These are phyloP conservation scores for Magallana ariakensis DNA, from an alignment of 1,140 invertebrate species.

Conservation along the genomic window DNA sequence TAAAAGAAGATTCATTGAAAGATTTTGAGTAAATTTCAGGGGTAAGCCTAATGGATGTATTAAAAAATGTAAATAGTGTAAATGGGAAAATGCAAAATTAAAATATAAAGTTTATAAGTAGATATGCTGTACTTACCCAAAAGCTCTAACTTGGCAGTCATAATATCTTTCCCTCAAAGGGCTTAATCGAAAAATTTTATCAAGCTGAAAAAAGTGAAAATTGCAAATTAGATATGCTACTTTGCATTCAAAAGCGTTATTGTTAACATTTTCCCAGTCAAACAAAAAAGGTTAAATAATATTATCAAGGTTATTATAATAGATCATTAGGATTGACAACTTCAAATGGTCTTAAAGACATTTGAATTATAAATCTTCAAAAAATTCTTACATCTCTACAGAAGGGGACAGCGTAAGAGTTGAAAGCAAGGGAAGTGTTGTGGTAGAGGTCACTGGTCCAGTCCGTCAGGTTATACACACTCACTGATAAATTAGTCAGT, in stretches of 20 bases:
- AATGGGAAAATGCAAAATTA: neutral
- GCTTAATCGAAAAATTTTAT: conserved; percentile 50
- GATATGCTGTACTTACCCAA: conserved; percentile 46
- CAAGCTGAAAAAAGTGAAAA: conserved; percentile 45
- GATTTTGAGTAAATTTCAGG: too few species aligned
- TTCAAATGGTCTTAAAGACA: too few species aligned
- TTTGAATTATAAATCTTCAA: neutral
- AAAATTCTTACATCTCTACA: conserved; percentile 53
- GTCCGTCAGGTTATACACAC: conserved; percentile 52
- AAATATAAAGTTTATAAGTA: neutral
- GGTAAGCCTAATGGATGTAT: too few species aligned
- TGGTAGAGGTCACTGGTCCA: conserved; percentile 50
- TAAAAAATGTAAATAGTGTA: too few species aligned
- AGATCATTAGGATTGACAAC: too few species aligned
- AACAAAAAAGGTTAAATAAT: neutral
- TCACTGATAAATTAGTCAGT: conserved; percentile 45
- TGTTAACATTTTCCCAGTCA: neutral
- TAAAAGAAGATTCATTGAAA: too few species aligned
- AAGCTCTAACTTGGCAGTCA: conserved; percentile 46
- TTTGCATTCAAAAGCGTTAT: neutral
- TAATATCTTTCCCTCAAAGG: conserved; percentile 47
- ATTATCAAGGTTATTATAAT: neutral
- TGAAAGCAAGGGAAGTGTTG: conserved; percentile 48
- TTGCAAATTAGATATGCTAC: neutral
- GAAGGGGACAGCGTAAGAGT: conserved; percentile 42